These are phyloP conservation scores for Holotrichia oblita DNA, from an alignment of 1,140 invertebrate species.

Conservation along the genomic window DNA sequence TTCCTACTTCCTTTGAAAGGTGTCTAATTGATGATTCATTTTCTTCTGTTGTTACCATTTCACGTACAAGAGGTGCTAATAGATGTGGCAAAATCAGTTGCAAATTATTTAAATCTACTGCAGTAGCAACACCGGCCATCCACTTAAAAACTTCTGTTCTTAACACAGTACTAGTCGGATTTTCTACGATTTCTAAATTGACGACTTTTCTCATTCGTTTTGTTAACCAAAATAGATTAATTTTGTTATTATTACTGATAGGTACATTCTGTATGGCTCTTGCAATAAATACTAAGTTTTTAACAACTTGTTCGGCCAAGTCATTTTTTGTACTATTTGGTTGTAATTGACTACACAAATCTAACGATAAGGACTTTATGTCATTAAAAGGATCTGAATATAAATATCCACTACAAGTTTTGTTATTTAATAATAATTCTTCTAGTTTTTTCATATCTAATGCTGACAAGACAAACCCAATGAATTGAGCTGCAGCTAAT, in stretches of 20 bases:
- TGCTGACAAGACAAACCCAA: slow-evolving; percentile 74
- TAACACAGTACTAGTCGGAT: slow-evolving; percentile 66
- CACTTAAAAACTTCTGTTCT: slow-evolving; percentile 78
- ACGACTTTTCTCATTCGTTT: slow-evolving; percentile 74
- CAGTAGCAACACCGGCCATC: slow-evolving; percentile 71
- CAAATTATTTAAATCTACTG: slow-evolving; percentile 67
- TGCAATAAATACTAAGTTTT: slow-evolving; percentile 77
- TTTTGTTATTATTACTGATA: slow-evolving; percentile 57
- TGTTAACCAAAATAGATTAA: slow-evolving; percentile 73
- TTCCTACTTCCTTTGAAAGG: slow-evolving; percentile 72
- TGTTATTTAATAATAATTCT: slow-evolving; percentile 60
- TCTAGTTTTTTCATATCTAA: slow-evolving; percentile 71
- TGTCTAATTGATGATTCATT: slow-evolving; percentile 66
- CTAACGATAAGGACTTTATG: slow-evolving; percentile 74
- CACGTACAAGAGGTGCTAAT: slow-evolving; percentile 73
- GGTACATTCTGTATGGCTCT: slow-evolving; percentile 68
- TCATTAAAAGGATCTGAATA: slow-evolving; percentile 68
- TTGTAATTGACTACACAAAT: slow-evolving; percentile 77
- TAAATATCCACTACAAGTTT: slow-evolving; percentile 67
- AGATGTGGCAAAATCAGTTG: slow-evolving; percentile 66
- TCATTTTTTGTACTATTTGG: slow-evolving; percentile 67
- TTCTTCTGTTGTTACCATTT: slow-evolving; percentile 70
- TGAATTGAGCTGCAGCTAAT: slow-evolving; percentile 75
- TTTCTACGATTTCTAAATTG: slow-evolving; percentile 75
- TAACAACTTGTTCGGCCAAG: slow-evolving; percentile 75